Evolutionary conservation across 2,797 vertebrate species (phyloP), one percentile per base, ranked within the genome.

Genomic region (Rhinoraja longicauda): DNA sequence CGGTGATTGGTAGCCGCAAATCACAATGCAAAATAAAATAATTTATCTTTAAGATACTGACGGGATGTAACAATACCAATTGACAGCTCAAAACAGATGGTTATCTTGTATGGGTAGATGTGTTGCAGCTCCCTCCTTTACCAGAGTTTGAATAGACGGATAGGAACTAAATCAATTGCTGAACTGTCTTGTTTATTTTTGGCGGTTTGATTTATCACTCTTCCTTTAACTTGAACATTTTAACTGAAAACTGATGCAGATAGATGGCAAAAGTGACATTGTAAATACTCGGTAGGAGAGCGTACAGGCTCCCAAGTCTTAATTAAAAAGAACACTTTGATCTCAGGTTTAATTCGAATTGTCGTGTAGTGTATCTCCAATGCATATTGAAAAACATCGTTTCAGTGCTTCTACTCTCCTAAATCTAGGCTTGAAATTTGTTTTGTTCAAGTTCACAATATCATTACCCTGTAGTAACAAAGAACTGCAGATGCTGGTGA

Each of bases 1-100:
- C 29, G 24, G 29, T 88, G 84, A 88, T 88, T 88, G 84, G 59
- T 67, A 64, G 64, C n/a, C 29, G 32, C 29, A 86, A 88, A 88
- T 88, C 84, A 36, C 59, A 88, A n/a, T 36, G 5, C 4, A 8
- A 88, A 62, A 8, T n/a, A 19, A 67, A 88, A 15, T 88, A 7
- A 88, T 88, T 88, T 67, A 88, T 67, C 59, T 88, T 88, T 32
- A n/a, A 88, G 32, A 24, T 36, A 19, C n/a, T 67, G 84, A 88
- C 59, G 36, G n/a, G 17, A 64, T 88, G 59, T 36, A 64, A 19
- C 59, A 67, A 36, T 9, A 62, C 59, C 67, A 57, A 64, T 59
- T 86, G 84, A 29, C 62, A 88, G 59, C 62, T 88, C 67, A 67
- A 88, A 62, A 88, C n/a, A 15, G 59, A 36, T 67, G n/a, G 59